phyloP scores from a whole-genome alignment of 2,888 invertebrate genomes.

The Orthonychiurus folsomi region DNA sequence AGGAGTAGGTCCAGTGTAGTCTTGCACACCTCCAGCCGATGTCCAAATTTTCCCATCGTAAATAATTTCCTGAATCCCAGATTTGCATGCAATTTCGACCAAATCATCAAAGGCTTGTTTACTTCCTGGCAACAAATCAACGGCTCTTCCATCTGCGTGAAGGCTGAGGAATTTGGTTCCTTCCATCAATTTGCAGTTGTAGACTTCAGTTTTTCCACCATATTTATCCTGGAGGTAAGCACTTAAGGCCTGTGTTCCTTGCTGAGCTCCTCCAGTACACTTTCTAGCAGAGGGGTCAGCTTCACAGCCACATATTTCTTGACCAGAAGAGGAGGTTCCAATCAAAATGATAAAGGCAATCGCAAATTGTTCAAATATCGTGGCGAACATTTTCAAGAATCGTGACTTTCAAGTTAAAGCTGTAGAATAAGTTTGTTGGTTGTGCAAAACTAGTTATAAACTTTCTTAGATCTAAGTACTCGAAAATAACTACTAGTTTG shows the following conservation, averaged over 20 bases:
- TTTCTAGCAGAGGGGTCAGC: not conserved
- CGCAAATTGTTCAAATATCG: no score
- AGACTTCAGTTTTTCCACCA: not conserved
- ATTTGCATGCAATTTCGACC: not conserved
- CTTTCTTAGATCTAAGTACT: no score
- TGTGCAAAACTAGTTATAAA: no score
- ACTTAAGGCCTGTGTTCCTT: not conserved
- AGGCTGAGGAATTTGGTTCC: not conserved
- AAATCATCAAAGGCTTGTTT: not conserved
- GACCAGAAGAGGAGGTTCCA: no score
- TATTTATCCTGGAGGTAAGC: not conserved
- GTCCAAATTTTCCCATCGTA: slow-evolving; percentile 2
- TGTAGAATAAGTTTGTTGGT: no score
- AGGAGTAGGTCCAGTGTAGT: not conserved
- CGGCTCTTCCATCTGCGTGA: slow-evolving; percentile 5
- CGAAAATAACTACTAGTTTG: no score
- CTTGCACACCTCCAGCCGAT: not conserved
- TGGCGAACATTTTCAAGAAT: no score
- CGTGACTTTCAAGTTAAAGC: no score
- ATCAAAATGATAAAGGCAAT: no score
- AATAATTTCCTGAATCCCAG: slow-evolving; percentile 2
- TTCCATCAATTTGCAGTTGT: not conserved
- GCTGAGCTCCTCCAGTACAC: not conserved
- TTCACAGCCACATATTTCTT: slow-evolving; percentile 6
- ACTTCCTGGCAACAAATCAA: slow-evolving; percentile 1